Percentiles rank a stretch among this genome's conserved stretches.
Conservation (phyloP, 2,113 vertebrate species). For the Urocitellus parryii region DNA sequence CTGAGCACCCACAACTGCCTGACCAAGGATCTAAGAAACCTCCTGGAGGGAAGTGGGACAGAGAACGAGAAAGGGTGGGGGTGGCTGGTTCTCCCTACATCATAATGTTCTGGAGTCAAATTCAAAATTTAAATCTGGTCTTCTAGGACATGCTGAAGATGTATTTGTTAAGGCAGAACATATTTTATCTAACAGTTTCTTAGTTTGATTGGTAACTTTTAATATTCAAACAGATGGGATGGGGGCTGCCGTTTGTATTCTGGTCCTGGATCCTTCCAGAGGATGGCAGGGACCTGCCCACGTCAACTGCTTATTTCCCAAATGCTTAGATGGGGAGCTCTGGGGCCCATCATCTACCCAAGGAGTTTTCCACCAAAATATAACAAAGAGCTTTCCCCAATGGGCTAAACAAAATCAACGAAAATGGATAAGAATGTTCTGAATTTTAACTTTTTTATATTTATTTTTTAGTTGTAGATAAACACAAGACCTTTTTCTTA, state of each 20-base stretch:
- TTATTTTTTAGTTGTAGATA: too few species aligned
- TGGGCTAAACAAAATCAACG: constrained; percentile 25
- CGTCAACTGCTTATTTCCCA: not conserved
- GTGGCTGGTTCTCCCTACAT: not conserved
- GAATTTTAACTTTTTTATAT: not conserved
- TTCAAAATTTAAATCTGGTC: not conserved
- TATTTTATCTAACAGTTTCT: constrained; percentile 55
- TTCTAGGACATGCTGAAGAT: not conserved
- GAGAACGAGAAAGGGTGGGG: not conserved
- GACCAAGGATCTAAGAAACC: not conserved
- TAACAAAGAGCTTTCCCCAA: not conserved
- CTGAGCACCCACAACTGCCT: not conserved
- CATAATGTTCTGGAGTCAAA: not conserved
- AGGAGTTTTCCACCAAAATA: not conserved
- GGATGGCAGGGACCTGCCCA: not conserved
- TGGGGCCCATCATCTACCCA: not conserved
- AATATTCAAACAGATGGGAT: constrained; percentile 43
- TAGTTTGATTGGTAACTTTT: constrained; percentile 46
- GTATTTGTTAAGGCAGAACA: constrained; percentile 17
- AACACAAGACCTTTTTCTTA: too few species aligned
- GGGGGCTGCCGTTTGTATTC: not conserved
- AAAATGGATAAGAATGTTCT: not conserved
- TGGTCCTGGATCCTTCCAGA: not conserved
- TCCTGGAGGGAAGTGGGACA: too few species aligned
- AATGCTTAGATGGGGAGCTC: not conserved